These are phyloP conservation scores for Branchipolynoe longqiensis DNA, from an alignment of 2,888 invertebrate genomes.

Conservation along the genomic window DNA sequence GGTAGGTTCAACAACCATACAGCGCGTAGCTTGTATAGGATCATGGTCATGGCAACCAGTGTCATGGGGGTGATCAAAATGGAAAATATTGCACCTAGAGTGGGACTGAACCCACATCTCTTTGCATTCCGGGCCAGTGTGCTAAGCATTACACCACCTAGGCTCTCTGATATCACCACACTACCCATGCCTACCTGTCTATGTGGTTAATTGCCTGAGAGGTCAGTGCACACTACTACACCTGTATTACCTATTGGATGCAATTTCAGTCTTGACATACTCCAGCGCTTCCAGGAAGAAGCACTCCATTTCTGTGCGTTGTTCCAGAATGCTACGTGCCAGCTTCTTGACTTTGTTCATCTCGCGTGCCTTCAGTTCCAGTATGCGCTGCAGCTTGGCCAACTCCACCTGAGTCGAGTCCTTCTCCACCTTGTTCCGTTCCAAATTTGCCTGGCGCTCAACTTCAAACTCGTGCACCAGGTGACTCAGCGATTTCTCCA, in stretches of 20 bases:
- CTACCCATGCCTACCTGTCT: too few relatives aligned
- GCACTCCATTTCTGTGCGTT: constrained; percentile 80
- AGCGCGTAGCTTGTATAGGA: too few relatives aligned
- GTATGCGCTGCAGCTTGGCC: constrained; percentile 78
- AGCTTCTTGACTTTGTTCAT: constrained; percentile 81
- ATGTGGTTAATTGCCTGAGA: too few relatives aligned
- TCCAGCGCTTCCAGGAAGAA: constrained; percentile 81
- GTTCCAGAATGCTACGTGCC: constrained; percentile 81
- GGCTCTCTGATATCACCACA: too few relatives aligned
- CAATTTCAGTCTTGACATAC: constrained; percentile 79
- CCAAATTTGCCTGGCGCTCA: constrained; percentile 72
- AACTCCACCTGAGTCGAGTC: constrained; percentile 78
- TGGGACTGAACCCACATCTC: too few relatives aligned
- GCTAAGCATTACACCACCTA: too few relatives aligned
- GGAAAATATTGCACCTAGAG: too few relatives aligned
- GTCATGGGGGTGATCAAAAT: too few relatives aligned
- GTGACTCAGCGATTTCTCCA: constrained; percentile 80
- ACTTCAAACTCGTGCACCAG: constrained; percentile 80
- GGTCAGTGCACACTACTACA: too few relatives aligned
- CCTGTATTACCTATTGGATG: constrained; percentile 79
- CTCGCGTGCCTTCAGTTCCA: constrained; percentile 80
- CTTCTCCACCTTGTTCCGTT: constrained; percentile 73
- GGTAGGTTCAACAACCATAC: too few relatives aligned
- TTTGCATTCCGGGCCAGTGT: too few relatives aligned
- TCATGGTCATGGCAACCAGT: too few relatives aligned